phyloP scores from a whole-genome alignment of 2,113 vertebrate genomes.

The Datnioides undecimradiatus region DNA sequence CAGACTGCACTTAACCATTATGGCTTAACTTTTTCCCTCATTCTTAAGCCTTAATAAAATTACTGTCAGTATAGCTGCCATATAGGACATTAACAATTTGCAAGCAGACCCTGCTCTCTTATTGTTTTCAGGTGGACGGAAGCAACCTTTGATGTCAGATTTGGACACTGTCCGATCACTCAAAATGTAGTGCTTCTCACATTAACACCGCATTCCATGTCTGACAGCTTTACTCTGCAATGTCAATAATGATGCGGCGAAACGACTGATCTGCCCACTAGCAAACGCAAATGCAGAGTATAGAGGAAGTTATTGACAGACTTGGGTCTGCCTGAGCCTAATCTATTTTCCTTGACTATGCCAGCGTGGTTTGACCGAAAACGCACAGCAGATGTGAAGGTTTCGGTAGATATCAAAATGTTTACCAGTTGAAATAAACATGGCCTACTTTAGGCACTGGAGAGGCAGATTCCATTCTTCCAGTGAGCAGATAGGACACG shows the following conservation, averaged over 20 bases:
- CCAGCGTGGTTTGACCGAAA: conserved; percentile 80
- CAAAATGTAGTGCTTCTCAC: conserved; percentile 62
- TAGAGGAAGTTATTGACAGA: conserved; percentile 76
- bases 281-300: conserved; percentile 58
- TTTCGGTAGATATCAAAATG: conserved; percentile 87
- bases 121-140: conserved; percentile 41
- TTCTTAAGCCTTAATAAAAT: conserved; percentile 61
- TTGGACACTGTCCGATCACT: conserved; percentile 62
- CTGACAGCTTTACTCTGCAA: conserved; percentile 69
- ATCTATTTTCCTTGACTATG: conserved; percentile 72
- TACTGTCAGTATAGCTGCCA: conserved; percentile 51
- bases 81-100: conserved; percentile 12
- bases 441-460: conserved; percentile 80
- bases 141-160: conserved; percentile 39
- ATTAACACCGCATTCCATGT: conserved; percentile 65
- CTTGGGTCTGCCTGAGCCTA: conserved; percentile 54
- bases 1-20: conserved; percentile 69
- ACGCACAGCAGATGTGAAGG: conserved; percentile 85
- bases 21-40: conserved; percentile 44
- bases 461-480: conserved; percentile 82
- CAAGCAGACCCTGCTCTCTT: conserved; percentile 8
- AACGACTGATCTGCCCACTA: conserved; percentile 58
- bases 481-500: conserved; percentile 78
- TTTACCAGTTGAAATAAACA: conserved; percentile 86
- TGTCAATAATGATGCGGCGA: conserved; percentile 67